Conservation (phyloP, 2,113 vertebrate species). For the Ictidomys tridecemlineatus region DNA sequence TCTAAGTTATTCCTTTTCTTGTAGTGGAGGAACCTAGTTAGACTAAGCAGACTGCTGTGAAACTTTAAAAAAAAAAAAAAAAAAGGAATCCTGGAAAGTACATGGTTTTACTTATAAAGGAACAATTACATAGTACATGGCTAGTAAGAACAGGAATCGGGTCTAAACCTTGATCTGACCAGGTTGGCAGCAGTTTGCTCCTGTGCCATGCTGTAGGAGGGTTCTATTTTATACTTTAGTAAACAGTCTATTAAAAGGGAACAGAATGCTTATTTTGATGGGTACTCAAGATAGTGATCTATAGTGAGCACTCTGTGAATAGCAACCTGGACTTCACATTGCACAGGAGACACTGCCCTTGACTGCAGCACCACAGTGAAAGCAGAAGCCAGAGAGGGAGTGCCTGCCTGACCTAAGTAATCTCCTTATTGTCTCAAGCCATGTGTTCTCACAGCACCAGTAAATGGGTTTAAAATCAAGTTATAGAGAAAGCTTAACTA, state of each 20-base stretch:
- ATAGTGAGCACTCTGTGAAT: neutral
- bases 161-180: neutral
- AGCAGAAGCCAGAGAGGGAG: neutral
- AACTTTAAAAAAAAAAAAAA: neutral
- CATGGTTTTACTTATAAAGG: neutral
- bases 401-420: neutral
- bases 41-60: neutral
- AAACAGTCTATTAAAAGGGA: neutral
- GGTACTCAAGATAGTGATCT: neutral
- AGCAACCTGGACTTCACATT: neutral
- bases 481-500: conserved; percentile 65
- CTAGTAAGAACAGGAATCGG: neutral
- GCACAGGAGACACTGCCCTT: neutral
- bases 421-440: neutral
- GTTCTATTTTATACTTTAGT: neutral
- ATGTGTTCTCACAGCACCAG: conserved; percentile 29
- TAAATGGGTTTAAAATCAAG: conserved; percentile 48
- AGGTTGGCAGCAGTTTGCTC: neutral
- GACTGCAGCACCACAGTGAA: neutral
- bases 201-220: neutral
- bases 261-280: neutral
- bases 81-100: neutral
- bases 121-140: neutral
- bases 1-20: conserved; percentile 13
- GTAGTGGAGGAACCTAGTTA: neutral